Evolutionary conservation across 2,797 vertebrate species (phyloP).

Genomic region (Brachyalestes nurse): DNA sequence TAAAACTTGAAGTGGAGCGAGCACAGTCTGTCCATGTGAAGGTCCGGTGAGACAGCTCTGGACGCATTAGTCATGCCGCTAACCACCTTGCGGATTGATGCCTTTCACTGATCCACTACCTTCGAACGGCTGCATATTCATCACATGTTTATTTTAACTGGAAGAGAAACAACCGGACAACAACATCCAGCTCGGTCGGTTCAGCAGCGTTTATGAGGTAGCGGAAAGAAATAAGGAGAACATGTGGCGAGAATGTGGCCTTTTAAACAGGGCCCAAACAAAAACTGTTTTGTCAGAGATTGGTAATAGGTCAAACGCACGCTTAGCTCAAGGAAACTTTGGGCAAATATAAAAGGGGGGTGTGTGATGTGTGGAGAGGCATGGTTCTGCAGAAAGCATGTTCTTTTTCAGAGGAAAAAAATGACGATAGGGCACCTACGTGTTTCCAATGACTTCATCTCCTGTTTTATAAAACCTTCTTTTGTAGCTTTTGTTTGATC

Average conservation of each 20-base stretch:
- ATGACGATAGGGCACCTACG: constrained; percentile 54
- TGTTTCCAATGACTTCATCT: constrained; percentile 76
- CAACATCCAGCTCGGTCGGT: constrained; percentile 37
- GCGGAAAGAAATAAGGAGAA: constrained; percentile 76
- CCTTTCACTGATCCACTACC: constrained; percentile 11
- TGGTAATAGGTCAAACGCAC: constrained; percentile 73
- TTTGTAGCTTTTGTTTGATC: neutral
- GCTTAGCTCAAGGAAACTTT: constrained; percentile 81
- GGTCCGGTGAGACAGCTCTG: neutral
- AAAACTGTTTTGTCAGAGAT: constrained; percentile 76
- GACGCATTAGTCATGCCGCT: neutral
- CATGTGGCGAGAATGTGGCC: constrained; percentile 73
- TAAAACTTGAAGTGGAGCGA: neutral
- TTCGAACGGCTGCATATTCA: constrained; percentile 33
- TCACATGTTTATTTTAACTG: constrained; percentile 41
- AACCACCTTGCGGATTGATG: constrained; percentile 11
- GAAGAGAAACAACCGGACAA: constrained; percentile 42
- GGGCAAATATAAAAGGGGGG: constrained; percentile 71
- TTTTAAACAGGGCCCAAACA: constrained; percentile 73
- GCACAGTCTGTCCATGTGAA: neutral
- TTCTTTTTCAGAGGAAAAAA: constrained; percentile 19
- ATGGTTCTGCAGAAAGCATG: constrained; percentile 19
- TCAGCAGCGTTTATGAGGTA: constrained; percentile 60
- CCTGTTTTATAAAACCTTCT: constrained; percentile 61
- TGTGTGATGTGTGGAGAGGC: constrained; percentile 10